Evolutionary conservation across 2,113 vertebrate species (phyloP), one percentile per base, ranked within the genome.

Genomic region (Dromas ardeola): DNA sequence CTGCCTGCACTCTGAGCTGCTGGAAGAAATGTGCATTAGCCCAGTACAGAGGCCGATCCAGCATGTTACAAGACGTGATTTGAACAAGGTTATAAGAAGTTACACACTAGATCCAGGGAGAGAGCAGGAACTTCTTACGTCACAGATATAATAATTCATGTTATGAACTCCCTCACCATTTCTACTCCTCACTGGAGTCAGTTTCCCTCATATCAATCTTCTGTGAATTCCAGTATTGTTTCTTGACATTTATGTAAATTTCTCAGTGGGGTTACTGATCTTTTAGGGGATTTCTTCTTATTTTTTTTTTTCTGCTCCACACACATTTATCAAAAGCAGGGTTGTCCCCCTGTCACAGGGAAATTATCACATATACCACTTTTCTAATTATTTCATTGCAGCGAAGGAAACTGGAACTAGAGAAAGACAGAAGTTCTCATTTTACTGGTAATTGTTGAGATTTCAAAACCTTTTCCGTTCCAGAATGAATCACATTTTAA

Each of bases 381-480:
- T 93, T 80, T 61, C 78, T 38, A 89, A 55, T 82, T 79, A 81
- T 59, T 90, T 92, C 10, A 34, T 82, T 89, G 55, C 45, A 87
- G 58, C 32, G 76, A 80, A 91, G 70, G 42, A 96, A 93, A 76
- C 34, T 81, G 62, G 27, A 69, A 61, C 27, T 67, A 76, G 42
- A 74, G 38, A 55, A 81, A 73, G 63, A 78, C n/a, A 86, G 62
- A 72, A 58, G 18, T 56, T 95, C 50, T 89, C 29, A 12, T 86
- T 93, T 94, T 87, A 61, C 34, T 65, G 74, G 30, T 34, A 91
- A 87, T 79, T 25, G 11, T 2, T 56, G 56, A 94, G 61, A 79
- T 93, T 96, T 93, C 53, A 80, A 72, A 95, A 55, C 9, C 36
- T 88, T 65, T 93, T 52, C 70, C 40, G 56, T 91, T 87, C 18